Base-by-base conservation (phyloP, 2,888 invertebrate genomes). In the Monoplex corrugatus region DNA sequence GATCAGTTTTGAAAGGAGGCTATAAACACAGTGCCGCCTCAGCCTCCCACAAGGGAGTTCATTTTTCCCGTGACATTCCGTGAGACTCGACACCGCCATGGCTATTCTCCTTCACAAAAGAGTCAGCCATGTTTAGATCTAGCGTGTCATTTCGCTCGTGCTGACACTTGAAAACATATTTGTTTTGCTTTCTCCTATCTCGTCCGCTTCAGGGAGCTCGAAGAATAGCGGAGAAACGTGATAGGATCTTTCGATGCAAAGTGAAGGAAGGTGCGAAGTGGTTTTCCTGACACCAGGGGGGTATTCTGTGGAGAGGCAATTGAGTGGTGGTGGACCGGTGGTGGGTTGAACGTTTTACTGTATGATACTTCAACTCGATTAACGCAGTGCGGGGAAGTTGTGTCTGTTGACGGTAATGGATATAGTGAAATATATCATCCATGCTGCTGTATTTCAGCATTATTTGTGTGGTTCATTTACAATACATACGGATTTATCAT, bases 91-190 rank as follows among this genome's bases (percentile, higher is more conserved):
- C 80, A 88, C 88, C 83, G 32, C 57, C 43, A 23, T 45, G 68
- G 43, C 83, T 44, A 43, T 57, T 88, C 82, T 83, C 40, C 35
- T 32, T n/a, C 57, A 82, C 68, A 88, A 82, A 88, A 57, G 82
- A 44, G 83, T 50, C 88, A 44, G 83, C 80, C 87, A 80, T 87
- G 87, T 87, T 87, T 82, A 63, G 68, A 82, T 80, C 44, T 50
- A 19, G 88, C 82, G 82, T 88, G 88, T 88, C 88, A 88, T 88
- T 82, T 63, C 44, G 83, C 83, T 44, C 83, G 57, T 57, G 82
- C 44, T 88, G 88, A 88, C 88, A 88, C 88, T 88, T 88, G 88
- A 88, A 88, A 88, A 88, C 88, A 82, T 82, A 88, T 83, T 88
- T 88, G 88, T 88, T 88, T 88, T 88, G 88, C 88, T 88, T 88